These are phyloP conservation scores for Leucopsar rothschildi DNA, from an alignment of 2,113 vertebrate species.

Conservation along the genomic window DNA sequence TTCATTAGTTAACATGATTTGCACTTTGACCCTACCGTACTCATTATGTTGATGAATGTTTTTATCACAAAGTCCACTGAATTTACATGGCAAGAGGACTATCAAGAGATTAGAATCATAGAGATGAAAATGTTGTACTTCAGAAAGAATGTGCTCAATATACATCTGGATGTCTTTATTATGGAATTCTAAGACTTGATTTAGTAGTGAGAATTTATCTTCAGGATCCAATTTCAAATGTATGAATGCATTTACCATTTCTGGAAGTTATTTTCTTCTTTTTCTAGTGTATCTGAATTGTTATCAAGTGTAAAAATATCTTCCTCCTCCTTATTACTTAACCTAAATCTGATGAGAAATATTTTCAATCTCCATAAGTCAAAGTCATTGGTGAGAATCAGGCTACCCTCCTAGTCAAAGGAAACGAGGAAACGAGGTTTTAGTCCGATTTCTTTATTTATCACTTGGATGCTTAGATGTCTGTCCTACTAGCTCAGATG, in stretches of 20 bases:
- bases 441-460: background rate
- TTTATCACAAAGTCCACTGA: background rate
- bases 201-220: background rate
- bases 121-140: background rate
- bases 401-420: background rate
- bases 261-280: background rate
- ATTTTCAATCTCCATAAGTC: background rate
- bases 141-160: background rate
- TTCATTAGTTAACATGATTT: background rate
- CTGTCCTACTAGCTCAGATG: background rate
- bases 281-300: background rate
- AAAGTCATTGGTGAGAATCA: background rate
- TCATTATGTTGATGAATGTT: background rate
- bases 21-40: background rate
- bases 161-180: background rate
- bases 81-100: background rate
- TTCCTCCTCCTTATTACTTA: background rate
- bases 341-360: background rate
- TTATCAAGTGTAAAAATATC: background rate
- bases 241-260: background rate
- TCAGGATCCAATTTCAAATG: background rate
- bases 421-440: background rate
- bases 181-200: background rate
- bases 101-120: background rate
- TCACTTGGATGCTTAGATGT: background rate